These are phyloP conservation scores for Tetramorium simillimum DNA, from an alignment of 1,140 invertebrate genomes.

Conservation along the genomic window DNA sequence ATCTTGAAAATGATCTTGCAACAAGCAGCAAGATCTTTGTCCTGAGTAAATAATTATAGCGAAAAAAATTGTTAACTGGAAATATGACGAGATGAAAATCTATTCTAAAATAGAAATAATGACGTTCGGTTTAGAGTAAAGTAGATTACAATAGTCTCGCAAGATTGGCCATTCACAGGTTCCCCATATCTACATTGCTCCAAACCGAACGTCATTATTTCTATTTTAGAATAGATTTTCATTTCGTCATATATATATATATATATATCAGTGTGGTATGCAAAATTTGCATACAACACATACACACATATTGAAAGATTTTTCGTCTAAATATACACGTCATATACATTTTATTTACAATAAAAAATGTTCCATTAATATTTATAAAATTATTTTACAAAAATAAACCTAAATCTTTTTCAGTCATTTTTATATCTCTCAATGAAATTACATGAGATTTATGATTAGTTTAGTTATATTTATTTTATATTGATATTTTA, in stretches of 20 bases:
- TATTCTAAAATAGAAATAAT: background rate
- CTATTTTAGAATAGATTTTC: no score
- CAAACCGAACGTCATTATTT: no score
- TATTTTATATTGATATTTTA: background rate
- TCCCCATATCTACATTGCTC: no score
- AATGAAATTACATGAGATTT: background rate
- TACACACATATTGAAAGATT: background rate
- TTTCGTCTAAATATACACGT: background rate
- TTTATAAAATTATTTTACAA: background rate
- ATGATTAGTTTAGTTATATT: background rate
- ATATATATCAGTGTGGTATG: background rate
- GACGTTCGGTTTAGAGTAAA: background rate
- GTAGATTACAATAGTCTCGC: background rate
- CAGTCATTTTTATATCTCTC: background rate
- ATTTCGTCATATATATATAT: no score
- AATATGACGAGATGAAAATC: background rate
- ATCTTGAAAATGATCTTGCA: background rate
- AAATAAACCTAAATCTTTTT: background rate
- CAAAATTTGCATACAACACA: background rate
- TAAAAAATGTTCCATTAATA: background rate
- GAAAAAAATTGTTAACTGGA: background rate
- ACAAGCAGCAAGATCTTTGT: background rate
- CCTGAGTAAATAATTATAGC: background rate
- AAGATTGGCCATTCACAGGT: background rate
- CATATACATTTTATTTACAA: background rate